Conservation (phyloP, 2,113 vertebrate species). For the Machaerirhynchus nigripectus region DNA sequence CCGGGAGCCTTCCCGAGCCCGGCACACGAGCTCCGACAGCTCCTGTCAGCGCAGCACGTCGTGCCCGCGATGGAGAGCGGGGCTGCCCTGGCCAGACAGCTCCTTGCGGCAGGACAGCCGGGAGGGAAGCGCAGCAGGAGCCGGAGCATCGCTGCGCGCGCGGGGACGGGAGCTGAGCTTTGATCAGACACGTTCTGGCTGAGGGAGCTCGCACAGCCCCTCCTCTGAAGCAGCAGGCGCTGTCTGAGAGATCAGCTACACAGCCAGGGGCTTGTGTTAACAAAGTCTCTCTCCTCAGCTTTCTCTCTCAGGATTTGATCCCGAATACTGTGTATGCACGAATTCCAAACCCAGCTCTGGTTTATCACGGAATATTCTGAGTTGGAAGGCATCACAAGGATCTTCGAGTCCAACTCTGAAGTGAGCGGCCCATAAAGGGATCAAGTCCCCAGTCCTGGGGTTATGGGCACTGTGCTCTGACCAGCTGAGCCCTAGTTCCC, state of each 20-base stretch:
- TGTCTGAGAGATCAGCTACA: background rate
- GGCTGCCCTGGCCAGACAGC: background rate
- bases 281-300: background rate
- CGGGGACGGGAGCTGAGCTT: accelerated
- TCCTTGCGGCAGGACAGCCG: background rate
- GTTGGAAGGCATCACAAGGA: background rate
- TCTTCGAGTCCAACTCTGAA: accelerated
- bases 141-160: accelerated
- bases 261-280: background rate
- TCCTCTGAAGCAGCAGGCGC: background rate
- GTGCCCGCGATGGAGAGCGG: background rate
- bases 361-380: background rate
- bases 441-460: background rate
- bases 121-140: background rate
- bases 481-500: background rate
- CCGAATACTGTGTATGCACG: accelerated
- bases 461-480: background rate
- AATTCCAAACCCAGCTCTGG: background rate
- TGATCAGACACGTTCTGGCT: background rate
- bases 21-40: background rate
- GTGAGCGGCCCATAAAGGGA: too few relatives aligned
- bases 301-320: background rate
- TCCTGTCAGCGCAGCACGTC: background rate
- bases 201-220: background rate
- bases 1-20: background rate